A percentile compares a stretch with the other conserved stretches of the same genome.
phyloP scores from a whole-genome alignment of 2,113 vertebrate genomes.

The Notarius quadriscutis region DNA sequence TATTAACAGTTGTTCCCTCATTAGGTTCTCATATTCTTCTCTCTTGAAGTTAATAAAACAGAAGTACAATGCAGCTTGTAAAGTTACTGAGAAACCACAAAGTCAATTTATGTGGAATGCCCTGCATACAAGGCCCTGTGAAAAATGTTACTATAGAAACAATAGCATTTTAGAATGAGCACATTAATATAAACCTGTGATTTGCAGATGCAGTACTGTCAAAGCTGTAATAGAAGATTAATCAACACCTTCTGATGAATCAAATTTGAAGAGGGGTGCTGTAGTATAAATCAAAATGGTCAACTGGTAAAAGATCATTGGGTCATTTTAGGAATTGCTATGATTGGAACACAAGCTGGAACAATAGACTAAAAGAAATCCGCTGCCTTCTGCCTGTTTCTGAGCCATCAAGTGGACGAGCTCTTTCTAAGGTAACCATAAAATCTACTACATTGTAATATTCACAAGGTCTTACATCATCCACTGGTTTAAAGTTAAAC shows the following conservation, averaged over 20 bases:
- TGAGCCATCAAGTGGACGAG: constrained; percentile 27
- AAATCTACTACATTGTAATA: not conserved
- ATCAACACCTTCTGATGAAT: not conserved
- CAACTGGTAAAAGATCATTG: not conserved
- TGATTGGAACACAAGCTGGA: constrained; percentile 41
- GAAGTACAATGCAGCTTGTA: too few species aligned
- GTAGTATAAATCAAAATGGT: not conserved
- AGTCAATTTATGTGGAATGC: not conserved
- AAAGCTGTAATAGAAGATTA: not conserved
- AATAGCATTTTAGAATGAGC: not conserved
- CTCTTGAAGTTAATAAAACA: too few species aligned
- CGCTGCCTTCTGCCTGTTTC: constrained; percentile 48
- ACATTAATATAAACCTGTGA: not conserved
- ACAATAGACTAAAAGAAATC: constrained; percentile 54
- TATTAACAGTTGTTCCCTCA: too few species aligned
- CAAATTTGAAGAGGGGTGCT: not conserved
- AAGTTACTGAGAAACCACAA: too few species aligned
- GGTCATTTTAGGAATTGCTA: constrained; percentile 8
- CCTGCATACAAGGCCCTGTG: not conserved
- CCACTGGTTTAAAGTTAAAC: not conserved
- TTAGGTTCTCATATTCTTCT: too few species aligned
- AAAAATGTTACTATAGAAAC: not conserved
- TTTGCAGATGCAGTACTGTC: not conserved
- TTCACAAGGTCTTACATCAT: not conserved
- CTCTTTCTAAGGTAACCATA: constrained; percentile 48